Evolutionary conservation across 2,797 vertebrate species (phyloP).

Genomic region (Lagodon rhomboides): DNA sequence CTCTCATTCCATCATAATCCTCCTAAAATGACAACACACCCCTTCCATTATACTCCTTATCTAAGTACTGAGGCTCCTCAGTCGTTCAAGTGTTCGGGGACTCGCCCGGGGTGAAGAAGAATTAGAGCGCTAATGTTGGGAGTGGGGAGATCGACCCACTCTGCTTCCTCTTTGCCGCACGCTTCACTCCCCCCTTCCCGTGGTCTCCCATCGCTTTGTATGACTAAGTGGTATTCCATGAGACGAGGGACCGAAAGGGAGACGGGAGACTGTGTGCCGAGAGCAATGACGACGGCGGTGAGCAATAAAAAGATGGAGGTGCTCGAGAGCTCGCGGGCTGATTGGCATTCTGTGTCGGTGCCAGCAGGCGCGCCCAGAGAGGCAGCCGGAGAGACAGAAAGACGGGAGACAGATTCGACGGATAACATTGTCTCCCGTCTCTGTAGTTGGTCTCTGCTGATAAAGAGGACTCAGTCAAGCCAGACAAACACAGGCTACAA

Average conservation of each 20-base stretch:
- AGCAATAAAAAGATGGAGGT: slow-evolving; percentile 27
- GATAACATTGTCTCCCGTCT: slow-evolving; percentile 58
- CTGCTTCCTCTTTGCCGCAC: slow-evolving; percentile 10
- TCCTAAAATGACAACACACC: slow-evolving; percentile 31
- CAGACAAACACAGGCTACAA: slow-evolving; percentile 53
- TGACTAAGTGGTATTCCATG: slow-evolving; percentile 2
- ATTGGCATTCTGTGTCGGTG: slow-evolving; percentile 43
- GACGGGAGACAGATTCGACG: slow-evolving; percentile 37
- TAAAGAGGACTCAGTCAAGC: slow-evolving; percentile 51
- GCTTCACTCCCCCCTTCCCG: not conserved
- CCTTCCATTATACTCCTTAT: slow-evolving; percentile 30
- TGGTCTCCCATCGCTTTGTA: slow-evolving; percentile 11
- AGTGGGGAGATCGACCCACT: slow-evolving; percentile 19
- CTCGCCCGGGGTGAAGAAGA: slow-evolving; percentile 34
- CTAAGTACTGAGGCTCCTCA: slow-evolving; percentile 21
- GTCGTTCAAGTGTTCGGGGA: slow-evolving; percentile 23
- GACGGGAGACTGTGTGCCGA: not conserved
- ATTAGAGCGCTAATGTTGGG: slow-evolving; percentile 47
- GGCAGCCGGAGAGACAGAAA: slow-evolving; percentile 19
- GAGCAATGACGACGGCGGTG: not conserved
- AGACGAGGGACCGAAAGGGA: not conserved
- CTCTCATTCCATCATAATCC: slow-evolving; percentile 23
- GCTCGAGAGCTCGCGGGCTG: slow-evolving; percentile 34
- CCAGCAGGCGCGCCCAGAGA: slow-evolving; percentile 47
- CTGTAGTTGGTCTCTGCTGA: slow-evolving; percentile 54